Conservation (phyloP, 2,888 invertebrate genomes). For the Lochmaea crataegi region DNA sequence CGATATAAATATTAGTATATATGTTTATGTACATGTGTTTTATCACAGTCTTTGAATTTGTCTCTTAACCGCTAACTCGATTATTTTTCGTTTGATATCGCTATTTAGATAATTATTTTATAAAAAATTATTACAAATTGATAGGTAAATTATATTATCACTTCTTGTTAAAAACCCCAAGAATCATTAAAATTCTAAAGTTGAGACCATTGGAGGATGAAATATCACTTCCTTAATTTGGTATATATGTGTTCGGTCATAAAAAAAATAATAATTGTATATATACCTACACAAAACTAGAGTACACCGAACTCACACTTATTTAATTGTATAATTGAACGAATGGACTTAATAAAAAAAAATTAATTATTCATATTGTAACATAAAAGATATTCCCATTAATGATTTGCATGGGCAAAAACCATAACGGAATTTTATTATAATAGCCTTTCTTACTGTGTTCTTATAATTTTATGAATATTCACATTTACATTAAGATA, state of each 20-base stretch:
- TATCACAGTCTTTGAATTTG: conserved; percentile 55
- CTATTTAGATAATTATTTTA: too few relatives aligned
- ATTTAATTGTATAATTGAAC: conserved; percentile 49
- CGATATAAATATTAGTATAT: conserved; percentile 65
- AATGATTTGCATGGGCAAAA: conserved; percentile 59
- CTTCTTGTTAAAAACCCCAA: background rate
- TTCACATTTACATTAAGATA: conserved; percentile 36
- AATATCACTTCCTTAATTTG: conserved; percentile 27
- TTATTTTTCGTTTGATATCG: background rate
- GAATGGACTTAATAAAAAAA: conserved; percentile 36
- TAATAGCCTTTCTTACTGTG: conserved; percentile 39
- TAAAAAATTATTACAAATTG: too few relatives aligned
- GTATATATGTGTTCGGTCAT: conserved; percentile 11
- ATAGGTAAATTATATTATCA: too few relatives aligned
- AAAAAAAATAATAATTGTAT: conserved; percentile 8
- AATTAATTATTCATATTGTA: conserved; percentile 58
- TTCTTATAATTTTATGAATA: conserved; percentile 41
- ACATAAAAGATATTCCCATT: conserved; percentile 51
- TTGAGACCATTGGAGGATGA: conserved; percentile 13
- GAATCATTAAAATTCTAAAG: background rate
- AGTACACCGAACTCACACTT: conserved; percentile 56
- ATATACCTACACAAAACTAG: conserved; percentile 43
- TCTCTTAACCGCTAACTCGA: background rate
- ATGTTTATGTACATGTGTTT: conserved; percentile 63
- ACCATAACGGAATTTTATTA: conserved; percentile 53